Evolutionary conservation across 2,113 vertebrate genomes (phyloP).

Genomic region (Saiga tatarica): DNA sequence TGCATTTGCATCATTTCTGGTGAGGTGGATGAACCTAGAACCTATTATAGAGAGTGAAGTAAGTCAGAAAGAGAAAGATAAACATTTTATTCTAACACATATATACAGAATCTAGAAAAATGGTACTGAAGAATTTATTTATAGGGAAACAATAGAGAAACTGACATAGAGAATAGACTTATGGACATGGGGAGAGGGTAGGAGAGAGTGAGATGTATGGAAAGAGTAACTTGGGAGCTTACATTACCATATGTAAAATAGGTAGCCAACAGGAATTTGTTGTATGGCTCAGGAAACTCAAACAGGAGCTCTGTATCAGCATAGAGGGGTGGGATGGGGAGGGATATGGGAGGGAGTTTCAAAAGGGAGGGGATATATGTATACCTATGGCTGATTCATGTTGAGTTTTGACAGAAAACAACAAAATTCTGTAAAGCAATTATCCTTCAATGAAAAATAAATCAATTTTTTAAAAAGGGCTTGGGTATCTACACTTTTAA

Average conservation of each 20-base stretch:
- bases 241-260: background rate
- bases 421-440: background rate
- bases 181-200: background rate
- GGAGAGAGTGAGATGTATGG: background rate
- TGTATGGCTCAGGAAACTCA: background rate
- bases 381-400: background rate
- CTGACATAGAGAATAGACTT: background rate
- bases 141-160: background rate
- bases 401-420: background rate
- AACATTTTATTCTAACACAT: background rate
- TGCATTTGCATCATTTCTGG: background rate
- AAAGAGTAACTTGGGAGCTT: background rate
- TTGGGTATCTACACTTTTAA: slow-evolving; percentile 10
- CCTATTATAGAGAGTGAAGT: background rate
- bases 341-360: background rate
- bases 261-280: background rate
- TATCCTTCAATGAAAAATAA: background rate
- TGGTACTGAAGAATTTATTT: background rate
- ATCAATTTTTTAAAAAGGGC: background rate
- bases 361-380: background rate
- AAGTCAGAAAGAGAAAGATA: background rate
- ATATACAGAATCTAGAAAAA: background rate
- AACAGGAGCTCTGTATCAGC: background rate
- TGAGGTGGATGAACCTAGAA: background rate
- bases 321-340: background rate